Percentiles rank a stretch among this genome's conserved stretches.
phyloP scores from a whole-genome alignment of 2,113 vertebrate genomes.

The Callochromis pleurospilus region DNA sequence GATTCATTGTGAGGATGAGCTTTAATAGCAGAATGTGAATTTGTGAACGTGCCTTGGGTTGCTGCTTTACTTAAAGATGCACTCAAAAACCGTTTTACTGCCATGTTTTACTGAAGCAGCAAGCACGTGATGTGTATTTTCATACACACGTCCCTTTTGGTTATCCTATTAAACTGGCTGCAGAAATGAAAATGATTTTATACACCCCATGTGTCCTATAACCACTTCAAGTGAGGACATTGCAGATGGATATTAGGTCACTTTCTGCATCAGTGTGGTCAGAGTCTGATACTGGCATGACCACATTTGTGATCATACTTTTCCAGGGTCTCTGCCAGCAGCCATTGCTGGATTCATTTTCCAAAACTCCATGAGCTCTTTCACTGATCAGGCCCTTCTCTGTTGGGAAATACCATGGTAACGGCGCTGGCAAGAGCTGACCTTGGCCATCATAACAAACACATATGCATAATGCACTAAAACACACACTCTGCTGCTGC shows the following conservation, averaged over 20 bases:
- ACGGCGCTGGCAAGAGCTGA: slow-evolving; percentile 49
- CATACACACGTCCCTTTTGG: not conserved
- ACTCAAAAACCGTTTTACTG: not conserved
- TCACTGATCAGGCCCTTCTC: slow-evolving; percentile 52
- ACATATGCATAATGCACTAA: not conserved
- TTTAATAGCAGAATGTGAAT: not conserved
- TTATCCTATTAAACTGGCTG: not conserved
- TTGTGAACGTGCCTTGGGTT: not conserved
- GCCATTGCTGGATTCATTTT: slow-evolving; percentile 47
- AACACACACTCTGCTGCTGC: slow-evolving; percentile 10
- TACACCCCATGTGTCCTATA: not conserved
- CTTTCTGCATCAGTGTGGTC: not conserved
- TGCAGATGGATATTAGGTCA: not conserved
- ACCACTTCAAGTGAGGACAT: not conserved
- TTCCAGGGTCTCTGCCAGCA: slow-evolving; percentile 49
- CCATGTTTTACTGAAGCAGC: not conserved
- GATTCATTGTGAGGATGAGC: not conserved
- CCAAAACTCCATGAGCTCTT: slow-evolving; percentile 56
- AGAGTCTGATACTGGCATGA: not conserved
- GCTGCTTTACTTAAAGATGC: not conserved
- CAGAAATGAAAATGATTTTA: not conserved
- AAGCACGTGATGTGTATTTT: not conserved
- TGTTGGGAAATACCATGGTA: slow-evolving; percentile 62
- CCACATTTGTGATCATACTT: slow-evolving; percentile 9
- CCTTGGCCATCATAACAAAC: slow-evolving; percentile 31